Percentiles rank a stretch among this genome's conserved stretches.
phyloP scores from a whole-genome alignment of 2,113 vertebrate species.

The Procavia capensis region DNA sequence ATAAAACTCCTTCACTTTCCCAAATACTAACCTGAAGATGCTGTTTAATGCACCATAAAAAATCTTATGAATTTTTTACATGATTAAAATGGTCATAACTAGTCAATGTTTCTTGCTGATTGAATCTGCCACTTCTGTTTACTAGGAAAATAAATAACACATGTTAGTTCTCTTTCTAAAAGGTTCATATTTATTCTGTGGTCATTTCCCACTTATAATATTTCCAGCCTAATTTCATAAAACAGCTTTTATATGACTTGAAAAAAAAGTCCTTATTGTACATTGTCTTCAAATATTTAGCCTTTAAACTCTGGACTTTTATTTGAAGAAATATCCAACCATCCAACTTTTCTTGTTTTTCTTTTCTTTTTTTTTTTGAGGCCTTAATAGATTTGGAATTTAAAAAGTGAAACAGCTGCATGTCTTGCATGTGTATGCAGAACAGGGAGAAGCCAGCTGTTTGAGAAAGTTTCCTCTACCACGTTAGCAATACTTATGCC shows the following conservation, averaged over 20 bases:
- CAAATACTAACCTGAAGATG: conserved; percentile 87
- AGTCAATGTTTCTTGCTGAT: conserved; percentile 97
- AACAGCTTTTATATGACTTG: conserved; percentile 88
- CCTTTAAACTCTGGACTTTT: conserved; percentile 86
- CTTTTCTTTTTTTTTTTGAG: background rate
- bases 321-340: conserved; percentile 84
- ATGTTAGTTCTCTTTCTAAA: conserved; percentile 92
- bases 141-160: conserved; percentile 98
- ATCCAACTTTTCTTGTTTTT: conserved; percentile 76
- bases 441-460: conserved; percentile 58
- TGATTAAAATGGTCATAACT: conserved; percentile 98
- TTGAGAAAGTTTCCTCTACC: conserved; percentile 60
- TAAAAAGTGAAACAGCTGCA: conserved; percentile 86
- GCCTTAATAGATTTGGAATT: conserved; percentile 69
- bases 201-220: conserved; percentile 90
- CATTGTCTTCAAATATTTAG: conserved; percentile 88
- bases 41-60: conserved; percentile 92
- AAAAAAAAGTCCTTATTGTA: conserved; percentile 85
- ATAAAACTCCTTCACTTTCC: conserved; percentile 84
- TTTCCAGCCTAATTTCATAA: conserved; percentile 91
- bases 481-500: conserved; percentile 58
- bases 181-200: conserved; percentile 90
- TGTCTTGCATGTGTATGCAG: conserved; percentile 68
- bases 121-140: conserved; percentile 98
- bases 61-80: conserved; percentile 91